Evolutionary conservation across 2,113 vertebrate genomes (phyloP), one percentile per base, ranked within the genome.

Genomic region (Lonchura striata): DNA sequence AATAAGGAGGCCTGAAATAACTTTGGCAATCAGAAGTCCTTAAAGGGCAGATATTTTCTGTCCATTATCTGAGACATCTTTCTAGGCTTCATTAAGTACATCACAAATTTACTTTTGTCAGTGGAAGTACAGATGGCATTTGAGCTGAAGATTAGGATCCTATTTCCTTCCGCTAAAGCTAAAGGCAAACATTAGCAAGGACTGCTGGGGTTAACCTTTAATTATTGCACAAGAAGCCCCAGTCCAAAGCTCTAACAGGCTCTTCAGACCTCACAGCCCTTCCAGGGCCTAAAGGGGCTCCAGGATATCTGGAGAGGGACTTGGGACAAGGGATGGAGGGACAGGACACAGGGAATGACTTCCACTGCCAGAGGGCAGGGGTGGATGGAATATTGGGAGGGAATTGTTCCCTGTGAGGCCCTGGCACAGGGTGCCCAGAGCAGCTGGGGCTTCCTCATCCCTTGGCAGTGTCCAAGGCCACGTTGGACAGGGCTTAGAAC

Each of bases 151-250:
- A 88, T 90, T 24, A 83, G 50, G 71, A 66, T 77, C 94, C 35
- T 33, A 21, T 18, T 93, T 94, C 92, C 90, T 92, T 90, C 90
- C 85, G 86, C 50, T 69, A 61, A 80, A 83, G 79, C 16, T 80
- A 52, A 90, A 82, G 54, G 37, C 79, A 95, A 96, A 94, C 39
- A 77, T 50, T 9, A 88, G 59, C 71, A 78, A 57, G 79, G 63
- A 33, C 42, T 88, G 4, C n/a, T 11, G 63, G 42, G 71, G 37
- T 88, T 90, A 80, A 82, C 50, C n/a, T 83, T 53, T 15, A 72
- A 47, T 93, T 82, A 57, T 4, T 13, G 42, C 9, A 35, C 15
- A 6, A 61, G n/a, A 16, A 18, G 4, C 12, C 15, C 7, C 28
- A 91, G 28, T 13, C 11, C 46, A 56, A 35, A 65, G 31, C 46